Conservation (phyloP, 2,113 vertebrate species). For the Melanocharis versteri region DNA sequence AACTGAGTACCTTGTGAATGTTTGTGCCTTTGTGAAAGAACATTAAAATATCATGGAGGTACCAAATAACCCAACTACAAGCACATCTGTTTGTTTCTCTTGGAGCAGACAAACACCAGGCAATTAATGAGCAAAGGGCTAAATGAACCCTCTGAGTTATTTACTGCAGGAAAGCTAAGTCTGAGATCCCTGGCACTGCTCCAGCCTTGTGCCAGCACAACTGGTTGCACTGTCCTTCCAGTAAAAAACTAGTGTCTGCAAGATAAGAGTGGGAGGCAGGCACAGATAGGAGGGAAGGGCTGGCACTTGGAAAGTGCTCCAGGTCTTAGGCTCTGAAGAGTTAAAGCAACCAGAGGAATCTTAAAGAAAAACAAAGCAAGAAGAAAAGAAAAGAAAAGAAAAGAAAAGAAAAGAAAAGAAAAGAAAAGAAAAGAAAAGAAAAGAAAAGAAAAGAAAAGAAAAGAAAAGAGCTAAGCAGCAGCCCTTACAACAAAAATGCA, state of each 20-base stretch:
- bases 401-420: neutral
- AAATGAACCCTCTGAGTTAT: neutral
- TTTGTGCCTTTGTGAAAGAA: neutral
- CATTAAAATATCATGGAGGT: neutral
- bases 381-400: neutral
- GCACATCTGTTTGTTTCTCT: neutral
- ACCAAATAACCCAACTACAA: neutral
- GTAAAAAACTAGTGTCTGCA: neutral
- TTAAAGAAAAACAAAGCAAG: neutral
- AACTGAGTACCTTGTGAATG: neutral
- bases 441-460: too few relatives aligned
- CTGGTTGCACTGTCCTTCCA: neutral
- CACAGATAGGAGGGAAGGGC: neutral
- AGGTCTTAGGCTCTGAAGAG: neutral
- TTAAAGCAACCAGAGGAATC: neutral
- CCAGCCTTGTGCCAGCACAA: neutral
- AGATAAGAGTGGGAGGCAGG: neutral
- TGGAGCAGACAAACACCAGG: neutral
- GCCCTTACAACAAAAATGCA: neutral
- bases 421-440: neutral
- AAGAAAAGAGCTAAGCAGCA: neutral
- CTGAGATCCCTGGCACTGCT: neutral
- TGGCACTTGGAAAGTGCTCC: neutral
- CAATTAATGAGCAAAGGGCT: neutral
- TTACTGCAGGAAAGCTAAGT: neutral